Percentiles rank a stretch among this genome's conserved stretches.
These are phyloP conservation scores for Morinoia aosen DNA, from an alignment of 2,888 invertebrate species.

Conservation along the genomic window DNA sequence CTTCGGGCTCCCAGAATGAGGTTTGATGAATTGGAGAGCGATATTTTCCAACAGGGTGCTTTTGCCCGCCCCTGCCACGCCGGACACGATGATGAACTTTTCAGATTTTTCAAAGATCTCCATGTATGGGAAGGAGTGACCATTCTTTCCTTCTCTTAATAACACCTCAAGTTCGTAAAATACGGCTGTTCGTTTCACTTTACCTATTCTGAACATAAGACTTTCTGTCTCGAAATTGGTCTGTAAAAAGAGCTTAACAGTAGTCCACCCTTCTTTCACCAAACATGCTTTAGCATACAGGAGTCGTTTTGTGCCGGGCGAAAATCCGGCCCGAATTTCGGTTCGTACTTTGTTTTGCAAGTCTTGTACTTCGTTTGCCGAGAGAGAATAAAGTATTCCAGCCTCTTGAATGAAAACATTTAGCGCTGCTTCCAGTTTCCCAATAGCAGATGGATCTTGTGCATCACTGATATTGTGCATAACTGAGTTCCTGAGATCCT, in stretches of 20 bases:
- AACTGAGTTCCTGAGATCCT: neutral
- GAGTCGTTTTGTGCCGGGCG: neutral
- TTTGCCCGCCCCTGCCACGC: slow-evolving; percentile 58
- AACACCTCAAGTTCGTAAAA: neutral
- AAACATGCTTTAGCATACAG: neutral
- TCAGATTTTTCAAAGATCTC: neutral
- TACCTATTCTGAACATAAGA: neutral
- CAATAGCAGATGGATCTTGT: neutral
- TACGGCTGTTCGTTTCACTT: neutral
- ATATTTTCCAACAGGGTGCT: slow-evolving; percentile 57
- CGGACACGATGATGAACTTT: slow-evolving; percentile 54
- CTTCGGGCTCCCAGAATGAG: neutral
- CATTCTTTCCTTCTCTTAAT: neutral
- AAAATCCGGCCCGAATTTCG: neutral
- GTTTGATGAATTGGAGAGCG: slow-evolving; percentile 9
- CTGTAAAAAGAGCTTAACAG: neutral
- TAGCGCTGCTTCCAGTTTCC: neutral
- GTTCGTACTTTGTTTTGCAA: neutral
- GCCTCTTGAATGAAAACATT: neutral
- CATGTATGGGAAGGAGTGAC: neutral
- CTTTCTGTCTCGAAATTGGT: neutral
- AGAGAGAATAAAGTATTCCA: neutral
- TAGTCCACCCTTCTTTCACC: neutral
- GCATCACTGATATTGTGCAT: neutral
- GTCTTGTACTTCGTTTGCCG: neutral